Evolutionary conservation across 2,888 invertebrate genomes (phyloP).

Genomic region (Tinea semifulvella): DNA sequence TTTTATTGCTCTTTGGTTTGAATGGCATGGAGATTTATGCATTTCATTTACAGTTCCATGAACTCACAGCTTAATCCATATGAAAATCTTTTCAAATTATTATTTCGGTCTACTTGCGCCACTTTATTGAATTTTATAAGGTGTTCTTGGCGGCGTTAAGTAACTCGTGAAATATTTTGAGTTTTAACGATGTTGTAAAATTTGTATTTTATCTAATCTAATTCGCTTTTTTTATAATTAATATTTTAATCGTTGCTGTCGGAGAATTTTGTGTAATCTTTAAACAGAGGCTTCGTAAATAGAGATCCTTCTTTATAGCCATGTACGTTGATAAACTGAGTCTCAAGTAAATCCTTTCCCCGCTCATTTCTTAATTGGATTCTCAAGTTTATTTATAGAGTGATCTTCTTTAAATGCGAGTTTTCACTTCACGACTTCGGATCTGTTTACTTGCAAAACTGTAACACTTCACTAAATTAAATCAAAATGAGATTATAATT

Average conservation of each 20-base stretch:
- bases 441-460: constrained; percentile 26
- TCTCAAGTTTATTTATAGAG: constrained; percentile 58
- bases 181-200: neutral
- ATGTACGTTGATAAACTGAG: constrained; percentile 49
- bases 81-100: neutral
- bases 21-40: constrained; percentile 9
- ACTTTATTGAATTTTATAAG: neutral
- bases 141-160: neutral
- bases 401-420: constrained; percentile 47
- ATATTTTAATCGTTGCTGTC: constrained; percentile 23
- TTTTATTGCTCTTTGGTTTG: constrained; percentile 9
- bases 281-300: constrained; percentile 27
- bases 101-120: neutral
- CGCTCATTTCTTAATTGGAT: constrained; percentile 60
- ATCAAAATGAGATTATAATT: constrained; percentile 4
- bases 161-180: neutral
- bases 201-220: neutral
- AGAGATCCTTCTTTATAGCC: constrained; percentile 40
- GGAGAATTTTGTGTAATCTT: constrained; percentile 22
- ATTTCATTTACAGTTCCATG: constrained; percentile 8
- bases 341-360: constrained; percentile 47
- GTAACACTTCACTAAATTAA: constrained; percentile 12
- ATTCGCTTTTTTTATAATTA: constrained; percentile 8
- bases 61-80: constrained; percentile 4
- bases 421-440: constrained; percentile 45